These are phyloP conservation scores for Laticauda laticaudata DNA, from an alignment of 2,113 vertebrate genomes.

Conservation along the genomic window DNA sequence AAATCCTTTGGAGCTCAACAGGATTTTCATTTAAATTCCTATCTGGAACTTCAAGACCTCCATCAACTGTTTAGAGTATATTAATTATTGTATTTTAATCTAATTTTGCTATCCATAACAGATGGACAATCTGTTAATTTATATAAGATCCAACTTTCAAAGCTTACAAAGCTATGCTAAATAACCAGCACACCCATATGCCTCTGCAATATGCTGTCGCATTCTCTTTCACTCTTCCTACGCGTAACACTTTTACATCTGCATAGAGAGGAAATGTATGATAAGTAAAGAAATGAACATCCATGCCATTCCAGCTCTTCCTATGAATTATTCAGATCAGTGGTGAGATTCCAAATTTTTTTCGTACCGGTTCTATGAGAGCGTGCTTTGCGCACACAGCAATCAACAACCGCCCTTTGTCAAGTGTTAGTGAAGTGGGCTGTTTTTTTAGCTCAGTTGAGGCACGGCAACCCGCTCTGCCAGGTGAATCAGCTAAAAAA, in stretches of 20 bases:
- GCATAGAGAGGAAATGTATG: not conserved
- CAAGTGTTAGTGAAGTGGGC: no score
- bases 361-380: no score
- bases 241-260: not conserved
- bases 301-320: not conserved
- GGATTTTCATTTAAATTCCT: constrained; percentile 7
- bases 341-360: no score
- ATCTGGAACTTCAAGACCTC: not conserved
- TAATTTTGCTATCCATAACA: not conserved
- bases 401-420: no score
- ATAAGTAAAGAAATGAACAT: not conserved
- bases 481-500: no score
- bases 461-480: no score
- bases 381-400: no score
- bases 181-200: not conserved
- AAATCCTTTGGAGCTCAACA: not conserved
- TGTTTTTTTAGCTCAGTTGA: no score
- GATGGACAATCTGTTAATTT: not conserved
- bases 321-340: not conserved
- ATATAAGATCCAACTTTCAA: not conserved
- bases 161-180: not conserved
- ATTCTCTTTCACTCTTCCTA: not conserved
- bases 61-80: not conserved
- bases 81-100: not conserved
- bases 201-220: not conserved